Evolutionary conservation across 2,888 invertebrate species (phyloP).

Genomic region (Tipula helvola): DNA sequence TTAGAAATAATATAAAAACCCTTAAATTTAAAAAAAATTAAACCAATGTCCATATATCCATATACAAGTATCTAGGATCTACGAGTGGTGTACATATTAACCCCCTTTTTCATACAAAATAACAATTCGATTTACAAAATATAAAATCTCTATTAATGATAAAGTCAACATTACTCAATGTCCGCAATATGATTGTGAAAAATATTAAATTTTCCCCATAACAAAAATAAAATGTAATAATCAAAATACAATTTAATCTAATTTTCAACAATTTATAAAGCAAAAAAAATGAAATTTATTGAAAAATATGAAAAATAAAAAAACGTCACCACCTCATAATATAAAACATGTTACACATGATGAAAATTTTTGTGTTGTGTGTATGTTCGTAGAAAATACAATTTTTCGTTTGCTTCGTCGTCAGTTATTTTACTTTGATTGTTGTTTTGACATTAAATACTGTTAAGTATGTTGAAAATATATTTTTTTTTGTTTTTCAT

Average conservation of each 20-base stretch:
- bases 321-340: background rate
- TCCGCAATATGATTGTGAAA: conserved; percentile 5
- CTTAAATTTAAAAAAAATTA: background rate
- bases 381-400: background rate
- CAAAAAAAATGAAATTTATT: background rate
- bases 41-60: background rate
- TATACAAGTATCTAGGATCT: background rate
- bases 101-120: background rate
- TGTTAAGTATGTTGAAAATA: background rate
- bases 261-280: background rate
- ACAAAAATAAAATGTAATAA: background rate
- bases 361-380: background rate
- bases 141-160: background rate
- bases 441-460: conserved; percentile 4
- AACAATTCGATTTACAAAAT: background rate
- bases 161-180: conserved; percentile 9
- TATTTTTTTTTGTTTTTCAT: background rate
- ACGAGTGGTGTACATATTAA: background rate
- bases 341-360: background rate
- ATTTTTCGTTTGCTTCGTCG: background rate
- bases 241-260: conserved; percentile 4
- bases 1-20: background rate
- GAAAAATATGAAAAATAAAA: background rate
- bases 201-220: background rate
- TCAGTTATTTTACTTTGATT: background rate